Conservation (phyloP, 2,888 invertebrate species). For the Fragum sueziense region DNA sequence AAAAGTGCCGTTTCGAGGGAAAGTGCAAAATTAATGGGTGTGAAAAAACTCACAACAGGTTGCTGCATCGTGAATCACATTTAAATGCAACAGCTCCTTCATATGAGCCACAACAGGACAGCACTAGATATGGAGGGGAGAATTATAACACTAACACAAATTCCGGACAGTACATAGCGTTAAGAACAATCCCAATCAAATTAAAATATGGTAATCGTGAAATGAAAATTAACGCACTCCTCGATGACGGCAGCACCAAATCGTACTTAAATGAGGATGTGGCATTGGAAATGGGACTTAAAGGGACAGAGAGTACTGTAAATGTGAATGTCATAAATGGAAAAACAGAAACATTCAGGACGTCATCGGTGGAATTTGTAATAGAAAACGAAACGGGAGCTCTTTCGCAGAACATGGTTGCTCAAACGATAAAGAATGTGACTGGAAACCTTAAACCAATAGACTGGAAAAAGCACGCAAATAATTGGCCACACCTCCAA, state of each 20-base stretch:
- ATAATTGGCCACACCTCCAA: conserved; percentile 23
- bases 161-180: conserved; percentile 15
- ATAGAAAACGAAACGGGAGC: conserved; percentile 20
- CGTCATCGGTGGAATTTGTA: conserved; percentile 18
- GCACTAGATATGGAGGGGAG: neutral
- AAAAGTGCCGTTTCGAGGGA: conserved; percentile 13
- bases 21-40: conserved; percentile 22
- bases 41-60: conserved; percentile 17
- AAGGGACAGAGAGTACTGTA: too few species aligned
- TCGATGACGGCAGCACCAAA: conserved; percentile 51
- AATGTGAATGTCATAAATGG: conserved; percentile 42
- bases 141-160: neutral
- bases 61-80: conserved; percentile 24
- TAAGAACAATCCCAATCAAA: conserved; percentile 47
- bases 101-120: too few species aligned
- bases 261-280: conserved; percentile 47
- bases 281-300: neutral
- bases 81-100: neutral
- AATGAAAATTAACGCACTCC: conserved; percentile 43
- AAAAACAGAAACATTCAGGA: conserved; percentile 35
- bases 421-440: conserved; percentile 32
- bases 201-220: conserved; percentile 18
- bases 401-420: conserved; percentile 1
- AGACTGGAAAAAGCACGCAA: conserved; percentile 29
- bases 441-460: conserved; percentile 32